Evolutionary conservation across 2,797 vertebrate species (phyloP).

Genomic region (Tolypeutes matacus): DNA sequence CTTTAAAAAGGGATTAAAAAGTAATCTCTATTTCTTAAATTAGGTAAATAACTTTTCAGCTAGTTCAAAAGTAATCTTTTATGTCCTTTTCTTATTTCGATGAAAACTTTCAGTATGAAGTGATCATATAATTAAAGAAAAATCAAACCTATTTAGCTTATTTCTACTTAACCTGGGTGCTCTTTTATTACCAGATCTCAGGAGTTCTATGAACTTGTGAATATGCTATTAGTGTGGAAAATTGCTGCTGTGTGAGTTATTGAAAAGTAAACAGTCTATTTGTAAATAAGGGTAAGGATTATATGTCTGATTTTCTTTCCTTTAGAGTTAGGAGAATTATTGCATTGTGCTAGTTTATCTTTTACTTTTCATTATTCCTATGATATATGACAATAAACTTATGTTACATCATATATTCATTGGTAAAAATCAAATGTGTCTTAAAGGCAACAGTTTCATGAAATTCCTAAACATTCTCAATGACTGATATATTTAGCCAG

Average conservation of each 20-base stretch:
- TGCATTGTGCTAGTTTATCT: not conserved
- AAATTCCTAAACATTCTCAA: not conserved
- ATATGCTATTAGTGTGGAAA: not conserved
- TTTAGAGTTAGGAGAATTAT: not conserved
- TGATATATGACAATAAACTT: not conserved
- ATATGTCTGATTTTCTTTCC: not conserved
- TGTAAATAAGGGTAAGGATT: not conserved
- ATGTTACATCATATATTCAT: not conserved
- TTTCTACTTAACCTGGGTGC: not conserved
- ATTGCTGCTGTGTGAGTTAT: not conserved
- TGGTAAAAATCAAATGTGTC: not conserved
- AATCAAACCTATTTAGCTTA: constrained; percentile 17
- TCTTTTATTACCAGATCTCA: not conserved
- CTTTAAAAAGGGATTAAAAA: not conserved
- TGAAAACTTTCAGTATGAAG: not conserved
- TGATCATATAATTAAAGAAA: constrained; percentile 54
- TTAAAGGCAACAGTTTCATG: constrained; percentile 12
- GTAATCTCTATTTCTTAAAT: not conserved
- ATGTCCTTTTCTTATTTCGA: constrained; percentile 13
- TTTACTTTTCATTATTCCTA: not conserved
- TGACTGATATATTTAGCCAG: not conserved
- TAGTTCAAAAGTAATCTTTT: not conserved
- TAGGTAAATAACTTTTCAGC: not conserved
- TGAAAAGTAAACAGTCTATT: not conserved
- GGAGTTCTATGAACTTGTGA: constrained; percentile 13